phyloP scores from a whole-genome alignment of 1,140 invertebrate genomes.

The Brachionus calyciflorus region DNA sequence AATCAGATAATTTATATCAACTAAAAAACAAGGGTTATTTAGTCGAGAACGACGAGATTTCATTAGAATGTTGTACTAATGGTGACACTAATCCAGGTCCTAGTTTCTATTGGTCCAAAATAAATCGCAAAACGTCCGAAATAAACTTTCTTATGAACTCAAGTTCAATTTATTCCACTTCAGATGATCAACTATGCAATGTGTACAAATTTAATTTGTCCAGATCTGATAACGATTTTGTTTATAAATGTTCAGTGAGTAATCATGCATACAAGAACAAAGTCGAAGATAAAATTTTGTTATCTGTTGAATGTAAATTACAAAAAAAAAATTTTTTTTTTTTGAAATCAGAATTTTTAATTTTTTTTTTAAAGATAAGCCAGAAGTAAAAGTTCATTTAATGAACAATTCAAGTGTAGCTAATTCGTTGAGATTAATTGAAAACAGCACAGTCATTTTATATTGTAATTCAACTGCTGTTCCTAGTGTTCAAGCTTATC shows the following conservation, averaged over 20 bases:
- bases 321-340: background rate
- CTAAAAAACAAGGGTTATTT: background rate
- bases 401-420: slow-evolving; percentile 2
- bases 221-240: slow-evolving; percentile 21
- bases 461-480: slow-evolving; percentile 26
- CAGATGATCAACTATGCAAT: background rate
- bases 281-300: slow-evolving; percentile 18
- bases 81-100: slow-evolving; percentile 1
- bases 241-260: slow-evolving; percentile 27
- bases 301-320: slow-evolving; percentile 44
- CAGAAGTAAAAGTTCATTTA: slow-evolving; percentile 32
- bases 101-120: slow-evolving; percentile 21
- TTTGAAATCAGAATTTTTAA: slow-evolving; percentile 6
- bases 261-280: slow-evolving; percentile 33
- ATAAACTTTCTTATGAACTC: background rate
- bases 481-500: background rate
- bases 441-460: slow-evolving; percentile 9
- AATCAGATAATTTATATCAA: background rate
- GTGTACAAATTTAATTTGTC: background rate
- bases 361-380: slow-evolving; percentile 30
- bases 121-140: background rate
- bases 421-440: slow-evolving; percentile 6
- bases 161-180: background rate
- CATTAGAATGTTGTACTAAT: slow-evolving; percentile 39
- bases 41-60: background rate